A percentile compares a stretch with the other conserved stretches of the same genome.
These are phyloP conservation scores for Psix sp. DNA, from an alignment of 1,140 invertebrate genomes.

Conservation along the genomic window DNA sequence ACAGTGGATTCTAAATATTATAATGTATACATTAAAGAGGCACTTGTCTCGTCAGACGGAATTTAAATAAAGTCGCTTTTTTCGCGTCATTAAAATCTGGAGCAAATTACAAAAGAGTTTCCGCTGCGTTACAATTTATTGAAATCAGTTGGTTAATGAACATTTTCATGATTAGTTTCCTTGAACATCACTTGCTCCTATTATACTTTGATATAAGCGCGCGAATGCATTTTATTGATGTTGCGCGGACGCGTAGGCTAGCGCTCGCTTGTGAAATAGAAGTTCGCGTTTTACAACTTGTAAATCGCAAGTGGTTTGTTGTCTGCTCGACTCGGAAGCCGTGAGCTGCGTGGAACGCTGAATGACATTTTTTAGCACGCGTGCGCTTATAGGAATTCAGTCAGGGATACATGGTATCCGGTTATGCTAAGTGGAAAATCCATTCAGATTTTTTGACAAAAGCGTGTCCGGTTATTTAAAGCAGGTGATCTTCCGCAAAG, in stretches of 20 bases:
- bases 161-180: constrained; percentile 37
- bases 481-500: too few species aligned
- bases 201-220: constrained; percentile 22
- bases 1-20: too few species aligned
- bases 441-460: too few species aligned
- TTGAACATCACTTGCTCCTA: constrained; percentile 40
- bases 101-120: constrained; percentile 30
- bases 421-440: too few species aligned
- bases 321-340: too few species aligned
- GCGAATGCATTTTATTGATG: constrained; percentile 14
- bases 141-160: constrained; percentile 26
- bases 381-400: too few species aligned
- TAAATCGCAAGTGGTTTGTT: background rate
- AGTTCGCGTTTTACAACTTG: background rate
- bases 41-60: too few species aligned
- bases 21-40: too few species aligned
- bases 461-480: too few species aligned
- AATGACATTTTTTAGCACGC: too few species aligned
- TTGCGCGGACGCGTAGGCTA: constrained; percentile 2
- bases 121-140: constrained; percentile 12
- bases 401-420: too few species aligned
- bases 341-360: background rate
- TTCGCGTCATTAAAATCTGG: constrained; percentile 10
- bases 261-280: constrained; percentile 13
- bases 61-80: too few species aligned